Evolutionary conservation across 2,113 vertebrate species (phyloP).

Genomic region (Hucho hucho): DNA sequence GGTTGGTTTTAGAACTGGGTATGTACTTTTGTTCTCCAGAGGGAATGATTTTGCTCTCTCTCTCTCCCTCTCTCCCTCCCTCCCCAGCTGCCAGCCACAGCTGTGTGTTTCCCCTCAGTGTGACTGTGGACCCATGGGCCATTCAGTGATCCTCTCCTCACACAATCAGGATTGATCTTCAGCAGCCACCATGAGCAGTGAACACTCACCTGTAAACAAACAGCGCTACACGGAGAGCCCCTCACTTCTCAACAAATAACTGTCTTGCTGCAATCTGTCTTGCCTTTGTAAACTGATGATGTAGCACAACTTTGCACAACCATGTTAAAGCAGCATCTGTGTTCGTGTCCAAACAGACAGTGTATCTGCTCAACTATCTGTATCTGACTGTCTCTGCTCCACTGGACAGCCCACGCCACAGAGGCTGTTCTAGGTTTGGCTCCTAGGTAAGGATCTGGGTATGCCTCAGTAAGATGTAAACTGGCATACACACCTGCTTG

Average conservation of each 20-base stretch:
- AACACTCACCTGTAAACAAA: not conserved
- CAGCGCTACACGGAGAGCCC: not conserved
- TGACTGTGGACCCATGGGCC: not conserved
- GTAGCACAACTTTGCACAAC: slow-evolving; percentile 10
- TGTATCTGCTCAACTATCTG: slow-evolving; percentile 6
- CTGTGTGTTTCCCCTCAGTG: not conserved
- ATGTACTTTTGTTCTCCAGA: no score
- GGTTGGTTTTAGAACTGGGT: no score
- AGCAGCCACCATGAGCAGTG: no score
- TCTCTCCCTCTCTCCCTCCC: not conserved
- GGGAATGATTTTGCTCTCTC: no score
- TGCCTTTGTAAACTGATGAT: slow-evolving; percentile 37
- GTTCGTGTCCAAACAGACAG: not conserved
- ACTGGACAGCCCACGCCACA: slow-evolving; percentile 20
- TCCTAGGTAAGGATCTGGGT: slow-evolving; percentile 54
- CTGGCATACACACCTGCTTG: slow-evolving; percentile 57
- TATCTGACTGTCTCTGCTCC: slow-evolving; percentile 4
- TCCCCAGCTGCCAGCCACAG: not conserved
- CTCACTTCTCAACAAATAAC: not conserved
- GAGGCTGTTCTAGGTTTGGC: slow-evolving; percentile 37
- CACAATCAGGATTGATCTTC: not conserved
- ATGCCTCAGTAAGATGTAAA: slow-evolving; percentile 58
- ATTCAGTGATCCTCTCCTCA: not conserved
- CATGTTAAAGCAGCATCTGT: slow-evolving; percentile 2
- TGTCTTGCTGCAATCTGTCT: not conserved